Conservation (phyloP, 2,797 vertebrate genomes). For the Gallirallus australis region DNA sequence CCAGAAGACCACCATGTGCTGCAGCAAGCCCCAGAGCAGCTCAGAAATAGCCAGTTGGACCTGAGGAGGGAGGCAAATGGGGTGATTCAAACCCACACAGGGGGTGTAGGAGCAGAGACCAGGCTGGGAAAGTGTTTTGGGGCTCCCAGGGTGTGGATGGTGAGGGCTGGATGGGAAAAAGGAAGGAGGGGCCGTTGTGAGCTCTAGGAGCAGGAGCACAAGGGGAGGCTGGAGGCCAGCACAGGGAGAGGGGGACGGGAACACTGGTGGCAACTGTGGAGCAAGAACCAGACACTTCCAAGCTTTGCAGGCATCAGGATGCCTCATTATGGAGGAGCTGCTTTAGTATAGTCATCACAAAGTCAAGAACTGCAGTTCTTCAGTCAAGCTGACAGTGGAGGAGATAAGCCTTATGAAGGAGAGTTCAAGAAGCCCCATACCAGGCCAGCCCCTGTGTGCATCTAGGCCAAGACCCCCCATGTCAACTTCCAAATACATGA, state of each 20-base stretch:
- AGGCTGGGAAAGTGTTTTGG: background rate
- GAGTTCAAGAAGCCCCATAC: background rate
- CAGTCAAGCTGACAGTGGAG: background rate
- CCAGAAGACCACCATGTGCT: rapidly evolving
- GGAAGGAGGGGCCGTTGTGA: rapidly evolving
- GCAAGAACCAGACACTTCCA: background rate
- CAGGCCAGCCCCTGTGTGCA: background rate
- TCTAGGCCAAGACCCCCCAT: background rate
- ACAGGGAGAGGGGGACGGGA: background rate
- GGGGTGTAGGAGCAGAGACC: background rate
- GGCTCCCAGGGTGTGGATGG: background rate
- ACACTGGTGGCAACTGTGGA: background rate
- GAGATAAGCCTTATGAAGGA: background rate
- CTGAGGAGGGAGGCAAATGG: background rate
- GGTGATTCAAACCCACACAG: rapidly evolving
- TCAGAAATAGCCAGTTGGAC: background rate
- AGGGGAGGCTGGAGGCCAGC: background rate
- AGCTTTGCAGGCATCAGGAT: background rate
- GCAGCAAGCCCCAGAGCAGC: background rate
- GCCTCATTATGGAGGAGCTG: background rate
- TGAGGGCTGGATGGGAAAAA: background rate
- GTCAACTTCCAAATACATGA: background rate
- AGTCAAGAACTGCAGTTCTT: background rate
- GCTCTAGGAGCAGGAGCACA: background rate
- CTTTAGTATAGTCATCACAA: rapidly evolving